Evolutionary conservation across 2,113 vertebrate species (phyloP), one percentile per base, ranked within the genome.

Genomic region (Cebus imitator): DNA sequence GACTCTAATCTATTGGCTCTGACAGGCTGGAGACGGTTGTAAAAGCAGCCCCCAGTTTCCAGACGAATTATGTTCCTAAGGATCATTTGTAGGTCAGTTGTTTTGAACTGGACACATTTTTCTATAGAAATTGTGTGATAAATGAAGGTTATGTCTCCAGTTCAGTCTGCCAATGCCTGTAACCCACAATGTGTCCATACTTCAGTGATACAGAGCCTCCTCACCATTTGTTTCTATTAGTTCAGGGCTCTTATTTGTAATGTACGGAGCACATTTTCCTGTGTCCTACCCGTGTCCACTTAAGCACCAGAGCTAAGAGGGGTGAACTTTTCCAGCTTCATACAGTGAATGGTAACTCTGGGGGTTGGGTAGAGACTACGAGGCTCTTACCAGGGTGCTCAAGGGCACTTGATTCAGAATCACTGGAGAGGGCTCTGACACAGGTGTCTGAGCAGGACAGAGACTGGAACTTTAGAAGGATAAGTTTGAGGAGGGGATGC

Each of bases 71-170:
- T 90, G 64, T 58, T 93, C 87, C 94, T 61, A 66, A 96, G 45
- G 80, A 86, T 90, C 70, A 64, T 92, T 97, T 97, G 87, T 97
- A 94, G 97, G 94, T 96, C 85, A 95, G 87, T 96, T 93, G 76
- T 94, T 97, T 87, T 95, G 97, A 97, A 92, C 90, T 43, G 3
- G 66, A 95, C 76, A 88, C 14, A 25, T 85, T 95, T 90, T 78
- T 23, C 72, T 13, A 27, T 37, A 79, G 90, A 97, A 95, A 78
- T 35, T 70, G 72, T 0, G 0, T 64, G 48, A 87, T 72, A 75
- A 95, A 92, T 95, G 93, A 90, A 96, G 87, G 83, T 95, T 96
- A 45, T 94, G 18, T 64, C 45, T 96, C 45, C 30, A 87, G 75
- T 72, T 30, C 80, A 90, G 70, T 13, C 40, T 73, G 87, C 35